These are phyloP conservation scores for Smittia aterrima DNA, from an alignment of 2,888 invertebrate genomes.

Conservation along the genomic window DNA sequence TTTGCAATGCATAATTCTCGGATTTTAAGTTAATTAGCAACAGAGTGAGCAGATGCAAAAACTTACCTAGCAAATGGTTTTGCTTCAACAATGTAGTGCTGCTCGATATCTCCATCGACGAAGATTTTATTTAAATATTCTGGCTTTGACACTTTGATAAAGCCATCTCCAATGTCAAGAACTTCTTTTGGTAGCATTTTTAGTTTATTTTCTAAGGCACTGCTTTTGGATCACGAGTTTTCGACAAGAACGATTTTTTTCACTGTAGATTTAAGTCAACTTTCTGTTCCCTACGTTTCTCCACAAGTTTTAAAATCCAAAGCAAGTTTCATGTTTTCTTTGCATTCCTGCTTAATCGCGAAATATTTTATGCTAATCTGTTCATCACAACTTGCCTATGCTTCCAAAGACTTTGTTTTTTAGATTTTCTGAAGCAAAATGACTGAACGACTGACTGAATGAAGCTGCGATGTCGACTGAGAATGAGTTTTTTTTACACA, in stretches of 20 bases:
- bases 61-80: slow-evolving; percentile 14
- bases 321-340: background rate
- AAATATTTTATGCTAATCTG: background rate
- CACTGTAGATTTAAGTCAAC: background rate
- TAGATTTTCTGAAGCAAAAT: slow-evolving; percentile 7
- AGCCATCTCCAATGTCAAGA: background rate
- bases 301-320: background rate
- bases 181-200: slow-evolving; percentile 6
- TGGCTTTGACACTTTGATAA: background rate
- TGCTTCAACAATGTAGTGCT: background rate
- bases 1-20: background rate
- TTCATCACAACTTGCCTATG: background rate
- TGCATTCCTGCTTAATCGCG: background rate
- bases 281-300: background rate
- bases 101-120: background rate
- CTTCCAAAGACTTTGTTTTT: background rate
- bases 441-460: background rate
- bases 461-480: too few relatives aligned
- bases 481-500: too few relatives aligned
- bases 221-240: background rate
- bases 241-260: background rate
- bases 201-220: background rate
- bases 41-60: background rate
- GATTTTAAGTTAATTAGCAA: background rate
- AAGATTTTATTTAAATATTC: background rate